phyloP scores from a whole-genome alignment of 1,140 invertebrate genomes.

The Ips typographus region DNA sequence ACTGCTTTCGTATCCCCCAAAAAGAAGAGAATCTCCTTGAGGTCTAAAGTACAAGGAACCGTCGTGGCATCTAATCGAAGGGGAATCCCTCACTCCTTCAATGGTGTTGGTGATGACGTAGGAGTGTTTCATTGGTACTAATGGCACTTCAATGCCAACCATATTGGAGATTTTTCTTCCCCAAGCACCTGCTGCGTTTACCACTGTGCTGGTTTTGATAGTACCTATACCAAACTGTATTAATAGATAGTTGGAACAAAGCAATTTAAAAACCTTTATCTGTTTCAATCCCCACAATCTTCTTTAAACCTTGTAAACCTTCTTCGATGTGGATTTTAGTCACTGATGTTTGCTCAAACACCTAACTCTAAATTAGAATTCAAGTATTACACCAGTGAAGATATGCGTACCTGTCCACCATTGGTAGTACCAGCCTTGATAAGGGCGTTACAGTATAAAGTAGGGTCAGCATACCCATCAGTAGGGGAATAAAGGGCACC shows the following conservation, averaged over 20 bases:
- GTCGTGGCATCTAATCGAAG: constrained; percentile 85
- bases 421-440: constrained; percentile 66
- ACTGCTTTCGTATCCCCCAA: constrained; percentile 88
- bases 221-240: constrained; percentile 35
- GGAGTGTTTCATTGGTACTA: constrained; percentile 84
- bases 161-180: constrained; percentile 70
- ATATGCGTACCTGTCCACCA: constrained; percentile 65
- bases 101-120: constrained; percentile 83
- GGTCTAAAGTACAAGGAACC: constrained; percentile 79
- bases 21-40: constrained; percentile 76
- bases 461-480: constrained; percentile 81
- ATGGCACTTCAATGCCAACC: constrained; percentile 70
- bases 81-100: constrained; percentile 68
- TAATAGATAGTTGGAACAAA: not conserved
- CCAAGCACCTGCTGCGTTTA: constrained; percentile 82
- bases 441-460: constrained; percentile 75
- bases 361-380: constrained; percentile 52
- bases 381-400: not conserved
- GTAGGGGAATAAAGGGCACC: constrained; percentile 78
- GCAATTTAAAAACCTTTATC: constrained; percentile 55
- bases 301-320: constrained; percentile 57
- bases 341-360: constrained; percentile 76
- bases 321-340: constrained; percentile 60
- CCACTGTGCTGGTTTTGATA: constrained; percentile 72
- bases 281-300: constrained; percentile 75